Base-by-base conservation (phyloP, 2,113 vertebrate species). In the Potamarius usumacintae region DNA sequence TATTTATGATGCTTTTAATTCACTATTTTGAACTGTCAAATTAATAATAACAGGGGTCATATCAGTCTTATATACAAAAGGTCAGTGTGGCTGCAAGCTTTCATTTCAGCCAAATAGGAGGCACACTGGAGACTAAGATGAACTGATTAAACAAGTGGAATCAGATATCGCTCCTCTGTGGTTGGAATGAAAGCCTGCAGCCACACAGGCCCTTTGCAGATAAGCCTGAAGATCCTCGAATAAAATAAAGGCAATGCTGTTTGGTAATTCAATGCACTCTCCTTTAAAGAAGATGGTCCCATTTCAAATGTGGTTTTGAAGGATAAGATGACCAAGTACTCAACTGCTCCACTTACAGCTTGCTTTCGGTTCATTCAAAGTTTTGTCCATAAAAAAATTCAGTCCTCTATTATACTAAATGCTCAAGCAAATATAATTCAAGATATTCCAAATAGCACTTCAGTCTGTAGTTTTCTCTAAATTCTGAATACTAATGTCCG, bases 231-330 rank as follows among this genome's bases (percentile, higher is more conserved):
- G 53, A 81, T 15, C 57, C 5, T 2, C 27, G 57, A 82, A 58
- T 20, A n/a, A 17, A 52, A 14, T 77, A 25, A 76, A 48, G 30
- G 30, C 3, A 52, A 27, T 15, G 76, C 17, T 78, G 76, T 27
- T 55, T 78, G 76, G 48, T n/a, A 17, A 81, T 27, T n/a, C 48
- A 53, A 4, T 77, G 74, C 18, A 76, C 18, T 74, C 10, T 52
- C 12, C 12, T n/a, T 14, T 78, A n/a, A 52, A 50, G 5, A 71
- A 71, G 72, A 67, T 14, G 69, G 6, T 48, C 30, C 42, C 18
- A 77, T 78, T 78, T 78, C 20, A n/a, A 81, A 58, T 81, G 55
- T 58, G 22, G 22, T 52, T 77, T 76, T 52, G 48, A 42, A 50
- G 34, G 71, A 50, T 25, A 20, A 9, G 10, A 1, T 55, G 77